Evolutionary conservation across 2,797 vertebrate genomes (phyloP), one percentile per base, ranked within the genome.

Genomic region (Aeoliscus strigatus): DNA sequence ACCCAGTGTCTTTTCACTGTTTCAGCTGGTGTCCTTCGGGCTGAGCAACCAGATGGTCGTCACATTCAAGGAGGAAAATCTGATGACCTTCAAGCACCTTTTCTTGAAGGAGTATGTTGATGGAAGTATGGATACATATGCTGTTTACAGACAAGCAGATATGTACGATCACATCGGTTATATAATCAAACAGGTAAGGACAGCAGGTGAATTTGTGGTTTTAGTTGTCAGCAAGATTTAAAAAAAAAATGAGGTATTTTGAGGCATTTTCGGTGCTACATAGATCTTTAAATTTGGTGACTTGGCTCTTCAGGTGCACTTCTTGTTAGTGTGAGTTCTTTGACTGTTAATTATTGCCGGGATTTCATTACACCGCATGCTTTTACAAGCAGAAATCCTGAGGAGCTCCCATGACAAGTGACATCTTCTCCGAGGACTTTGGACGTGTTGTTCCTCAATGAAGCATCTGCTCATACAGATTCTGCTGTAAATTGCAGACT

Each of bases 1-100:
- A 14, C 10, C 9, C 9, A 16, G 38, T 13, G n/a, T 12, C 6
- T 10, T 14, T 9, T 2, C 27, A 3, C 4, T 7, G 5, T 52
- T 14, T 29, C 80, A 98, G 96, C 74, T 99, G 50, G 91, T 98
- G 43, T 81, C 89, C 24, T 99, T 99, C 69, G 96, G 96, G 6
- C 77, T 99, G 59, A 98, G 93, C 76, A 99, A 98, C 80, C 93
- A 98, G 76, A 94, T 98, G 96, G 92, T 99, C 12, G 95, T 97
- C 44, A 88, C 86, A 14, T 99, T 98, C 77, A 97, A 93, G 64
- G 94, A 96, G 68, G 95, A 98, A 74, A 98, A 93, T 66, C 90
- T 93, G 9, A 52, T 91, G 65, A 86, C 94, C 1, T 98, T 98
- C 81, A 93, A 87, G 50, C 92, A 98, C 55, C 87, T 98, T 56